Conservation (phyloP, 2,113 vertebrate genomes). For the Arothron firmamentum region DNA sequence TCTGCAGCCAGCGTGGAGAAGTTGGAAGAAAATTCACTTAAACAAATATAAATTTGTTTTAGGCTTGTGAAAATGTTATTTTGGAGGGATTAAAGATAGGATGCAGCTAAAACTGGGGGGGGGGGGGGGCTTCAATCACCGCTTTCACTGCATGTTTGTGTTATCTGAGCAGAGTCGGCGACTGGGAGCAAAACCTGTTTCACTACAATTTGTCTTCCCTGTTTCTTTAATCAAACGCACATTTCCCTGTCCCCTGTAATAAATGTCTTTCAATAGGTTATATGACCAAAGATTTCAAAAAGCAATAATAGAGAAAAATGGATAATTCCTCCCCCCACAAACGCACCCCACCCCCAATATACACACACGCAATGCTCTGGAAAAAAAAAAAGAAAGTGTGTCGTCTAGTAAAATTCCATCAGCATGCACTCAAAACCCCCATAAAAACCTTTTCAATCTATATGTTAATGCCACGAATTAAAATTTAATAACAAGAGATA, state of each 20-base stretch:
- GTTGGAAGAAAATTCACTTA: constrained; percentile 46
- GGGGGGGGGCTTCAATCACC: constrained; percentile 58
- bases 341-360: constrained; percentile 22
- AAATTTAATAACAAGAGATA: constrained; percentile 99
- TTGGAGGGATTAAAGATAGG: constrained; percentile 67
- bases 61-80: constrained; percentile 64
- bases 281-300: constrained; percentile 68
- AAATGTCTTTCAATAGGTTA: constrained; percentile 66
- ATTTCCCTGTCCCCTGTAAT: constrained; percentile 62
- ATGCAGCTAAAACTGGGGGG: constrained; percentile 55
- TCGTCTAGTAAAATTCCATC: constrained; percentile 77
- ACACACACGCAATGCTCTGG: constrained; percentile 57
- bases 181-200: constrained; percentile 51
- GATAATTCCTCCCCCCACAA: constrained; percentile 39
- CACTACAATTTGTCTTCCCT: constrained; percentile 52
- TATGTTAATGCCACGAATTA: constrained; percentile 99
- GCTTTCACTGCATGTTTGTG: constrained; percentile 61
- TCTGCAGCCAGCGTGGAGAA: constrained; percentile 10
- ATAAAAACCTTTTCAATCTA: constrained; percentile 99
- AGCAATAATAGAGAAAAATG: constrained; percentile 74
- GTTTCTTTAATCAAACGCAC: constrained; percentile 69
- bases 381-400: constrained; percentile 64
- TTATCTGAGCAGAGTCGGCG: constrained; percentile 45
- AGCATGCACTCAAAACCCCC: constrained; percentile 68
- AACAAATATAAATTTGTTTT: constrained; percentile 63